phyloP scores from a whole-genome alignment of 2,888 invertebrate genomes.

The Abrostola tripartita region DNA sequence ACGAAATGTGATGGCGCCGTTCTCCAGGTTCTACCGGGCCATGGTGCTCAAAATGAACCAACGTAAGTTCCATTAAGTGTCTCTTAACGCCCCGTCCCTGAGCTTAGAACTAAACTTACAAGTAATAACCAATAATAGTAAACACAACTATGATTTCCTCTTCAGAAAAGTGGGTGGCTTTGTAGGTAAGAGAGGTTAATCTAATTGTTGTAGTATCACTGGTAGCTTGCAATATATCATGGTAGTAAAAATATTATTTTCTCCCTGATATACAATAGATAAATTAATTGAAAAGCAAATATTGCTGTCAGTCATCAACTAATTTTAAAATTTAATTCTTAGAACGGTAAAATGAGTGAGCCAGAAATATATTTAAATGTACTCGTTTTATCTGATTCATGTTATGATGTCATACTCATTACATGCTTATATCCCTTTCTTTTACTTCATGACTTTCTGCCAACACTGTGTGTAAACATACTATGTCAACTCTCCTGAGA shows the following conservation, averaged over 20 bases:
- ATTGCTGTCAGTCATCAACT: not conserved
- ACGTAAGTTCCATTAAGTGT: slow-evolving; percentile 70
- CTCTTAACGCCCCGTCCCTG: not conserved
- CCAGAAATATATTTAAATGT: not conserved
- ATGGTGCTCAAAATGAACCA: slow-evolving; percentile 86
- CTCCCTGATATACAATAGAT: not conserved
- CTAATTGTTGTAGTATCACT: not conserved
- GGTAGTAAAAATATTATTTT: not conserved
- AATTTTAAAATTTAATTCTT: not conserved
- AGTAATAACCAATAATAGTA: not conserved
- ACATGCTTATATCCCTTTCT: slow-evolving; percentile 8
- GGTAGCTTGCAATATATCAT: not conserved
- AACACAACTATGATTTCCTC: not conserved
- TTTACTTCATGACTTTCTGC: slow-evolving; percentile 28
- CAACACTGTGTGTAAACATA: slow-evolving; percentile 33
- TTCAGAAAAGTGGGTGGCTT: not conserved
- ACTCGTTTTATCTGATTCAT: slow-evolving; percentile 23
- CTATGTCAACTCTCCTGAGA: not conserved
- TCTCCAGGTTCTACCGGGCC: slow-evolving; percentile 81
- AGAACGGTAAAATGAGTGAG: not conserved
- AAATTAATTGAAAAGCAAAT: not conserved
- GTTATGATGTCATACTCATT: slow-evolving; percentile 35
- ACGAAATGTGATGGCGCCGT: slow-evolving; percentile 79
- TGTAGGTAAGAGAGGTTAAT: not conserved
- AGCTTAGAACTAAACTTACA: not conserved